Percentiles rank a stretch among this genome's conserved stretches.
Evolutionary conservation across 2,113 vertebrate species (phyloP).

Genomic region (Notarius quadriscutis): DNA sequence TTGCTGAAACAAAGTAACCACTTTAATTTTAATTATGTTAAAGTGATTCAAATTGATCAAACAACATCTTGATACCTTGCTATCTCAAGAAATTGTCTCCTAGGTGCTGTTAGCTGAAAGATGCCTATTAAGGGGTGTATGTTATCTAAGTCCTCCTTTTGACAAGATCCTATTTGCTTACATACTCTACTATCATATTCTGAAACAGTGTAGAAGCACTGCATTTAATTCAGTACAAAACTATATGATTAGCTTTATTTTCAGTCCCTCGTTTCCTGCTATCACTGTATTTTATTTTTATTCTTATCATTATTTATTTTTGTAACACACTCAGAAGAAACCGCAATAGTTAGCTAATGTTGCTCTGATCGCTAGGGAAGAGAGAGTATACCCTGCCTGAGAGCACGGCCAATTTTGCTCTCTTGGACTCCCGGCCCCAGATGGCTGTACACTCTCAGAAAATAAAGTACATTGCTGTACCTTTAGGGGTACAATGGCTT

Average conservation of each 20-base stretch:
- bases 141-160: neutral
- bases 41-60: neutral
- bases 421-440: neutral
- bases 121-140: neutral
- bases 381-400: neutral
- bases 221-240: neutral
- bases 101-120: neutral
- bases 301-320: neutral
- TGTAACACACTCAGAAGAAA: neutral
- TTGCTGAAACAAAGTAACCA: neutral
- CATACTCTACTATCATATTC: neutral
- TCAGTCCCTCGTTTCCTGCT: neutral
- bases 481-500: too few species aligned
- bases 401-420: neutral
- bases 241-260: neutral
- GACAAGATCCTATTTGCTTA: neutral
- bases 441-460: neutral
- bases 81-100: neutral
- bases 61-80: neutral
- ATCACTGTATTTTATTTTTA: neutral
- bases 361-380: neutral
- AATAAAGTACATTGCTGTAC: too few species aligned
- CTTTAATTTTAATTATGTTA: neutral
- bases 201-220: neutral
- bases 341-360: too few species aligned